phyloP scores from a whole-genome alignment of 1,140 invertebrate genomes.

The Ylistrum balloti region DNA sequence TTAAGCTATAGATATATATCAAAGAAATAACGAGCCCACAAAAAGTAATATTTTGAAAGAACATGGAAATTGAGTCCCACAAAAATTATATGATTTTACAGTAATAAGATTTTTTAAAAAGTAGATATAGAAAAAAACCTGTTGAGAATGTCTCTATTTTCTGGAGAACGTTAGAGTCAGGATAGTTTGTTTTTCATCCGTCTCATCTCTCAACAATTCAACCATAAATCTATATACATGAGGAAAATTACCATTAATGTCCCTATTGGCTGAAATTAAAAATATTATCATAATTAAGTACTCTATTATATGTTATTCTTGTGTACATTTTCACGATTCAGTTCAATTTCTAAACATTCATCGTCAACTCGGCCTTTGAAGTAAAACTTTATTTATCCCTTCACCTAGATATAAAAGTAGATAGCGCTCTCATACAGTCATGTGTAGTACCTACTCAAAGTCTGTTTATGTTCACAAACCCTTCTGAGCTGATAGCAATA shows the following conservation, averaged over 20 bases:
- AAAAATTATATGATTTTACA: no score
- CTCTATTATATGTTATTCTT: background rate
- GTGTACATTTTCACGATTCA: background rate
- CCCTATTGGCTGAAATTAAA: background rate
- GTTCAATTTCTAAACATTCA: constrained; percentile 9
- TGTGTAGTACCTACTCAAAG: background rate
- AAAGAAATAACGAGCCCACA: no score
- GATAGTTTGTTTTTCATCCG: no score
- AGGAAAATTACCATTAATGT: background rate
- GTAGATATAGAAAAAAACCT: no score
- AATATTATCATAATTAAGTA: constrained; percentile 3
- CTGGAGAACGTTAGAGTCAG: no score
- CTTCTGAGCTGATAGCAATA: background rate
- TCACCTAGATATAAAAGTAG: constrained; percentile 34
- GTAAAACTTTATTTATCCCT: background rate
- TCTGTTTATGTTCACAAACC: constrained; percentile 7
- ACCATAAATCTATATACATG: background rate
- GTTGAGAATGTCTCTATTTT: no score
- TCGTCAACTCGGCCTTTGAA: background rate
- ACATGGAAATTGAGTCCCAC: no score
- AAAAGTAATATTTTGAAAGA: no score
- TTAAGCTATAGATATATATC: no score
- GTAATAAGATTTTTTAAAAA: no score
- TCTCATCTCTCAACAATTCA: no score
- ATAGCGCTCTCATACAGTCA: background rate